Percentiles rank a stretch among this genome's conserved stretches.
These are phyloP conservation scores for Acrobasis suavella DNA, from an alignment of 2,888 invertebrate genomes.

Conservation along the genomic window DNA sequence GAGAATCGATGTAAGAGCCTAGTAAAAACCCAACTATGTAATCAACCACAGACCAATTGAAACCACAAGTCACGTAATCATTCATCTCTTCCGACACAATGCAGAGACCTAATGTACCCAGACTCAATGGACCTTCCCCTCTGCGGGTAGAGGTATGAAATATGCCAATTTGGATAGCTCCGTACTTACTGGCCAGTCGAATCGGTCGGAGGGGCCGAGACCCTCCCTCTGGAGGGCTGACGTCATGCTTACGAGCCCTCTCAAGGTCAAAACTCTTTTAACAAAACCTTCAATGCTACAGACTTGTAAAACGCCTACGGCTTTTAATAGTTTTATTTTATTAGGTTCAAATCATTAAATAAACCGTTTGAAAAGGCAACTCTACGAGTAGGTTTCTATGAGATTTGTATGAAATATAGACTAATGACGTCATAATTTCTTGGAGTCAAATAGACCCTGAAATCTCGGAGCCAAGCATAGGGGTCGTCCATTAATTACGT, in stretches of 20 bases:
- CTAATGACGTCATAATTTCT: no score
- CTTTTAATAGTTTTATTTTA: not conserved
- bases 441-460: no score
- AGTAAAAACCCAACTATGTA: not conserved
- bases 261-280: constrained; percentile 34
- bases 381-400: no score
- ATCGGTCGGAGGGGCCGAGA: constrained; percentile 24
- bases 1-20: not conserved
- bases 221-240: constrained; percentile 34
- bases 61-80: constrained; percentile 23
- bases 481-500: no score
- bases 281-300: constrained; percentile 14
- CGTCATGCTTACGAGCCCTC: constrained; percentile 37
- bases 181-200: constrained; percentile 24
- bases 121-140: constrained; percentile 19
- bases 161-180: constrained; percentile 24
- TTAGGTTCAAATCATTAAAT: not conserved
- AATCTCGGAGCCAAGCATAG: no score
- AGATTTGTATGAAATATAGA: no score
- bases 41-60: constrained; percentile 16
- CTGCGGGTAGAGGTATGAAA: constrained; percentile 21
- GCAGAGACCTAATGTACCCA: constrained; percentile 17
- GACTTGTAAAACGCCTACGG: constrained; percentile 5
- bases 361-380: no score
- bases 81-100: constrained; percentile 14